Evolutionary conservation across 2,888 invertebrate genomes (phyloP), one percentile per base, ranked within the genome.

Genomic region (Galerucella calmariensis): DNA sequence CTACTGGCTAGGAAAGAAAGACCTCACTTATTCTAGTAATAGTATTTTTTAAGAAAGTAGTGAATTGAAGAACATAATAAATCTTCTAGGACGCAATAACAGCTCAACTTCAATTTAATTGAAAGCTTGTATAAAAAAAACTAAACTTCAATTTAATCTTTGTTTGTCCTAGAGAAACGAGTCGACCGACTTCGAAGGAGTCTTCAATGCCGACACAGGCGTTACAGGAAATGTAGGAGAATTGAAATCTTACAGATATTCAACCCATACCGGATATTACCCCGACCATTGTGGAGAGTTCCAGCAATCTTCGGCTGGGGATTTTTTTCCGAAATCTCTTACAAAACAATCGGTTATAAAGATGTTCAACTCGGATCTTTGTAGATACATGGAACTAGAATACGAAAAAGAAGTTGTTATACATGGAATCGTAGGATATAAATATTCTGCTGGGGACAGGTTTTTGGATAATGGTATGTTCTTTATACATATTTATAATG

Each of bases 161-260:
- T 65, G 48, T 20, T 56, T 51, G 14, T 78, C 88, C 0, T 86
- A 96, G 94, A 91, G 95, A 82, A 97, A 96, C 84, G 93, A 92
- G 74, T 94, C 94, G 0, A 87, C 90, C 1, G 89, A 89, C 0
- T 93, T 92, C 63, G 95, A 95, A 75, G 96, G 96, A 0, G 88
- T 91, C 66, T 92, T 92, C 83, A 95, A 94, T 81, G 92, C 96
- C 86, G 91, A 91, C 41, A 95, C 94, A 0, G 95, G 96, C 0
- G 88, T 86, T 1, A 86, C 88, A 12, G 89, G 91, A 69, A 90
- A 93, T 1, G 90, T 96, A 59, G 96, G 96, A 0, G 89, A 91
- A 79, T 89, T 95, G 27, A 86, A 91, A 69, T 87, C 88, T 6
- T 97, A 96, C 96, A 94, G 96, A 84, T 89, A 92, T 79, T 85